A percentile compares a stretch with the other conserved stretches of the same genome.
Evolutionary conservation across 2,113 vertebrate genomes (phyloP).

Genomic region (Anolis carolinensis): DNA sequence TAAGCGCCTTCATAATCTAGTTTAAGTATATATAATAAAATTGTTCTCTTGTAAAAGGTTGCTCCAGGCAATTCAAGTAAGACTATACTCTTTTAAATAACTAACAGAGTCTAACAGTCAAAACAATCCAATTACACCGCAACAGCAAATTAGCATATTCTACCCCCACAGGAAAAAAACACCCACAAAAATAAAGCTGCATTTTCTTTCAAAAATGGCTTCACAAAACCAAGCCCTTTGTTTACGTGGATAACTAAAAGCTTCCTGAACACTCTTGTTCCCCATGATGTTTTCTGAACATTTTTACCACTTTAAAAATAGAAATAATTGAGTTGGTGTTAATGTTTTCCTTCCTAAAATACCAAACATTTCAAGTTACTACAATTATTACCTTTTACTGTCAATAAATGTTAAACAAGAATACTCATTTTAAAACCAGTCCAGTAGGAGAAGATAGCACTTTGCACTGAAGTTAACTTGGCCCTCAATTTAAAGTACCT

Average conservation of each 20-base stretch:
- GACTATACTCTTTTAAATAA: conserved; percentile 14
- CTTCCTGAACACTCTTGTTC: background rate
- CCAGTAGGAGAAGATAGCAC: background rate
- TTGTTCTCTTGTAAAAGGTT: conserved; percentile 22
- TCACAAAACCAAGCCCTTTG: background rate
- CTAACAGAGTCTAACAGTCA: background rate
- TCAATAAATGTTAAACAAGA: background rate
- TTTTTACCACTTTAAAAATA: no score
- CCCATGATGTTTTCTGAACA: no score
- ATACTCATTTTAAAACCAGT: background rate
- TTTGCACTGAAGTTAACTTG: no score
- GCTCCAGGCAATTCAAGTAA: conserved; percentile 20
- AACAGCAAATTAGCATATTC: conserved; percentile 57
- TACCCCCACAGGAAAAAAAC: background rate
- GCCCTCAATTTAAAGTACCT: background rate
- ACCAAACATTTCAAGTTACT: background rate
- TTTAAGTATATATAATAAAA: conserved; percentile 9
- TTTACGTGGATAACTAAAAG: background rate
- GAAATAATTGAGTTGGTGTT: no score
- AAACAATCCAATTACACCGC: background rate
- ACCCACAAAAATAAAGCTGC: conserved; percentile 30
- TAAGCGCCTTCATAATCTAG: background rate
- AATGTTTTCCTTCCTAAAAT: background rate
- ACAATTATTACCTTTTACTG: background rate
- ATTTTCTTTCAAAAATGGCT: background rate